phyloP scores from a whole-genome alignment of 2,888 invertebrate species.

The Perdita meconis region DNA sequence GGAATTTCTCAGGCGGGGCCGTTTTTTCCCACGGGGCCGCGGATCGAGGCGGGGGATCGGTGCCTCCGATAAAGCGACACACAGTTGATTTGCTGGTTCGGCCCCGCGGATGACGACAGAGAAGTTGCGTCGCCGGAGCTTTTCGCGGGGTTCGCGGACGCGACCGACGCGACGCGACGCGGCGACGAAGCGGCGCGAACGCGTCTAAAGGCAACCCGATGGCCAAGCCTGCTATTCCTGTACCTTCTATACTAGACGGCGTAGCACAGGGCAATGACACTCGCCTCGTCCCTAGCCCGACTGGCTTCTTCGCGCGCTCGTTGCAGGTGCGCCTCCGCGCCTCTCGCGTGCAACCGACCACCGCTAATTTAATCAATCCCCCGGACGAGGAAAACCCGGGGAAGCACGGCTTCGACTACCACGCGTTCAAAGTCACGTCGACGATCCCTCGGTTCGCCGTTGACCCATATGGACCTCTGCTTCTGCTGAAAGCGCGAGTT shows the following conservation, averaged over 20 bases:
- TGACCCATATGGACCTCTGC: no score
- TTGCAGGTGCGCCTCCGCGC: conserved; percentile 69
- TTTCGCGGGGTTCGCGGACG: no score
- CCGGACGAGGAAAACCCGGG: conserved; percentile 50
- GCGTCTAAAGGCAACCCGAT: conserved; percentile 63
- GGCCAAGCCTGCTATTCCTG: conserved; percentile 76
- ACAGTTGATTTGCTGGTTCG: conserved; percentile 47
- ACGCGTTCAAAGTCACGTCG: no score
- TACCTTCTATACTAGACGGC: conserved; percentile 74
- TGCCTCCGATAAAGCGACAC: neutral
- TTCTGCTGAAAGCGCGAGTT: no score
- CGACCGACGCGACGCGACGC: no score
- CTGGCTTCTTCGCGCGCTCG: conserved; percentile 61
- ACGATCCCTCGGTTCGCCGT: neutral
- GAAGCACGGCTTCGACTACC: no score
- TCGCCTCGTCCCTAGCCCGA: conserved; percentile 63
- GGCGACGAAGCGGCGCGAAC: conserved; percentile 37
- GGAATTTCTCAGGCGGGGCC: conserved; percentile 50
- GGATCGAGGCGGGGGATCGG: conserved; percentile 5
- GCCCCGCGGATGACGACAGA: conserved; percentile 10
- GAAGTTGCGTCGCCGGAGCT: no score
- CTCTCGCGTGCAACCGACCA: conserved; percentile 67
- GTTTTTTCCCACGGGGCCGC: conserved; percentile 54
- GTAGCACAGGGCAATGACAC: conserved; percentile 76
- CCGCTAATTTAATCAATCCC: conserved; percentile 77